Conservation (phyloP, 2,113 vertebrate species). For the Microtus oregoni region DNA sequence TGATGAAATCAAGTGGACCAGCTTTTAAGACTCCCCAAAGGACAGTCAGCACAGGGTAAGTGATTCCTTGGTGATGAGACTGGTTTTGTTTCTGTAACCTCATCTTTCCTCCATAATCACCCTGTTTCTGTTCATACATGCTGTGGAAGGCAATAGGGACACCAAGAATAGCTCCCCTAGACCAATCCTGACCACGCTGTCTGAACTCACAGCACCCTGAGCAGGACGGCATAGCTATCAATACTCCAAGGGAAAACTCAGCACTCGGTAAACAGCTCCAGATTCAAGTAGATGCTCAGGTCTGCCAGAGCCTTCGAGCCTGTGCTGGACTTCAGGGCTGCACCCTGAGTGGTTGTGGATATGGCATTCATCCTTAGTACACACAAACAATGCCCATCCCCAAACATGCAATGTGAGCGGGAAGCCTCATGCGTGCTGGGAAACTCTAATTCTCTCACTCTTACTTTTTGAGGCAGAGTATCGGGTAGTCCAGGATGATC, state of each 20-base stretch:
- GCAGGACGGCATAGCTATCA: not conserved
- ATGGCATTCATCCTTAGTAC: not conserved
- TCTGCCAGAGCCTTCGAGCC: not conserved
- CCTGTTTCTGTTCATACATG: not conserved
- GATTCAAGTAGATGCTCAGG: not conserved
- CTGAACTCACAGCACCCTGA: not conserved
- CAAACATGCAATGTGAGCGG: not conserved
- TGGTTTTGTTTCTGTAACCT: conserved; percentile 28
- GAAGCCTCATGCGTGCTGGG: not conserved
- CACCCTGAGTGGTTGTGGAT: not conserved
- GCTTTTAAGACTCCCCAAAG: conserved; percentile 65
- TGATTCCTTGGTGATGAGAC: conserved; percentile 10
- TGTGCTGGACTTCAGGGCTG: not conserved
- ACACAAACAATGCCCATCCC: not conserved
- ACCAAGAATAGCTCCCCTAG: not conserved
- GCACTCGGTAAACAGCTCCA: not conserved
- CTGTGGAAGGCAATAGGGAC: not conserved
- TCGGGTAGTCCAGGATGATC: not conserved
- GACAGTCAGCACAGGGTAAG: conserved; percentile 8
- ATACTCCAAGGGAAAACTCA: not conserved
- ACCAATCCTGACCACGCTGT: not conserved
- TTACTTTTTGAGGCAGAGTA: not conserved
- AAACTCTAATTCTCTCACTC: not conserved
- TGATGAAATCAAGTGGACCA: conserved; percentile 59
- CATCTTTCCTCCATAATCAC: conserved; percentile 33